These are phyloP conservation scores for Drosophila yooni DNA, from an alignment of 2,888 invertebrate species.

Conservation along the genomic window DNA sequence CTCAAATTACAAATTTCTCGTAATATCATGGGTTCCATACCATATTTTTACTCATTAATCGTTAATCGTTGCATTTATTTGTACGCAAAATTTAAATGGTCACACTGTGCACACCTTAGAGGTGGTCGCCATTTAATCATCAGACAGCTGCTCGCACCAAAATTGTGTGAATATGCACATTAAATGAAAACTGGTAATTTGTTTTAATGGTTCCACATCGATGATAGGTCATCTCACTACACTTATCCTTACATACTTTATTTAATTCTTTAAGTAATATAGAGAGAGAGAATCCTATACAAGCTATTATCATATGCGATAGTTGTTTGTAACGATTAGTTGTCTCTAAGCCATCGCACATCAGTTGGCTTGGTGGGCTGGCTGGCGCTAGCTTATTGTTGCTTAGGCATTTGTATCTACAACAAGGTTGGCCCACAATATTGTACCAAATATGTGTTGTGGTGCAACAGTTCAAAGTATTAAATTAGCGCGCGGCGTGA, in stretches of 20 bases:
- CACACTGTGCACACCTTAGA: slow-evolving; percentile 17
- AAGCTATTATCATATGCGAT: slow-evolving; percentile 25
- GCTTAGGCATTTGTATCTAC: slow-evolving; percentile 63
- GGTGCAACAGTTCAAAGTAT: slow-evolving; percentile 72
- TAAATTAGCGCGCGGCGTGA: slow-evolving; percentile 61
- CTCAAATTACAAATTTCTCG: neutral
- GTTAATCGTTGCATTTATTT: neutral
- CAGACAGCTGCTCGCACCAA: neutral
- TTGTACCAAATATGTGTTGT: slow-evolving; percentile 65
- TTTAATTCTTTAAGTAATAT: neutral
- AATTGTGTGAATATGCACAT: neutral
- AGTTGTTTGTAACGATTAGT: slow-evolving; percentile 9
- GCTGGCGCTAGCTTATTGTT: slow-evolving; percentile 59
- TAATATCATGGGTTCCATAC: neutral
- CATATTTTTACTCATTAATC: neutral
- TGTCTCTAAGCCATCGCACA: slow-evolving; percentile 53
- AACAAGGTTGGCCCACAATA: slow-evolving; percentile 62
- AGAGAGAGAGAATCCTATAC: neutral
- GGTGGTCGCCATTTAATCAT: slow-evolving; percentile 7
- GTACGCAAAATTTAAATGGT: neutral
- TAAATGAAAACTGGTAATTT: neutral
- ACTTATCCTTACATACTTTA: too few species aligned
- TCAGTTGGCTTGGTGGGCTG: slow-evolving; percentile 59
- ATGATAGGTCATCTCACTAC: neutral
- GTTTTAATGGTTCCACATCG: neutral